Percentiles rank a stretch among this genome's conserved stretches.
Evolutionary conservation across 2,797 vertebrate genomes (phyloP).

Genomic region (Myotis myotis): DNA sequence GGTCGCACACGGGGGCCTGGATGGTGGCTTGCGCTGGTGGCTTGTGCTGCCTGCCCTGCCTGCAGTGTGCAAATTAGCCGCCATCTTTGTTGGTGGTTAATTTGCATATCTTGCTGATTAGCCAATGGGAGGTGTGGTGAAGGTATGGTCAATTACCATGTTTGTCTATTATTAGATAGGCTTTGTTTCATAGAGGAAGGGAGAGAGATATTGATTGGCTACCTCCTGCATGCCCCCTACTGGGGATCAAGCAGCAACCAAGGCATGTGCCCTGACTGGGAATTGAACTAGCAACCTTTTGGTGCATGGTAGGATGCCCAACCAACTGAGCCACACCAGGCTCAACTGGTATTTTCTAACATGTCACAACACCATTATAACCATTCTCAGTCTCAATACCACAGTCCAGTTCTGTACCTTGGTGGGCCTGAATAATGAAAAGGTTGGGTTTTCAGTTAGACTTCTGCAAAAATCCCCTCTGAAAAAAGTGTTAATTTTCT

Average conservation of each 20-base stretch:
- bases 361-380: conserved; percentile 76
- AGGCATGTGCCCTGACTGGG: neutral
- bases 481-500: conserved; percentile 83
- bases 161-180: too few relatives aligned
- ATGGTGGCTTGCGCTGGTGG: too few relatives aligned
- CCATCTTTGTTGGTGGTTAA: too few relatives aligned
- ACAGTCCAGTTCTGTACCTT: conserved; percentile 91
- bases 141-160: too few relatives aligned
- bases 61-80: too few relatives aligned
- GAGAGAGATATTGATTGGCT: neutral
- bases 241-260: neutral
- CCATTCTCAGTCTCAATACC: conserved; percentile 88
- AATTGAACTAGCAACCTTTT: neutral
- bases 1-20: too few relatives aligned
- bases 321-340: neutral
- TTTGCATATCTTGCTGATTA: too few relatives aligned
- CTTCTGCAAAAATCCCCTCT: conserved; percentile 85
- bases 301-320: neutral
- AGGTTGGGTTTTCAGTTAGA: conserved; percentile 88
- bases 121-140: too few relatives aligned
- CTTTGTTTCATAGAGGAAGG: neutral
- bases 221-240: neutral
- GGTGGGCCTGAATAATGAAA: conserved; percentile 93
- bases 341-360: conserved; percentile 91
- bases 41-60: too few relatives aligned